Percentiles rank a stretch among this genome's conserved stretches.
phyloP scores from a whole-genome alignment of 2,797 vertebrate species.

The Salmo trutta region DNA sequence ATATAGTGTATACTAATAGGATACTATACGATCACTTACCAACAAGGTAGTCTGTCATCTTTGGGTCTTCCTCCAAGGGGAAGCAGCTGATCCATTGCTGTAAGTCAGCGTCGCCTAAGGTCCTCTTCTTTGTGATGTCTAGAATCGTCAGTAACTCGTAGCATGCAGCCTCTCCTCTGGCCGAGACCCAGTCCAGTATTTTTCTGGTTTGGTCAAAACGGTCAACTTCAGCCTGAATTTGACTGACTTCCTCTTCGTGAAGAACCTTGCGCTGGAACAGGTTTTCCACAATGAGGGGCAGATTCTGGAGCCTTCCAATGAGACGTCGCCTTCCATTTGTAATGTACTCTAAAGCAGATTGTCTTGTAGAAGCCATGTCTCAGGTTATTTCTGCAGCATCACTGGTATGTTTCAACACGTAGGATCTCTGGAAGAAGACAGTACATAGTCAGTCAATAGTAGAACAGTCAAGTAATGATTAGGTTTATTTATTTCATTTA shows the following conservation, averaged over 20 bases:
- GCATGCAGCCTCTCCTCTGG: constrained; percentile 36
- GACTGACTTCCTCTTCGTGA: constrained; percentile 18
- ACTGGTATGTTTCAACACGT: not conserved
- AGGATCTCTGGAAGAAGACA: not conserved
- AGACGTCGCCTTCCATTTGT: not conserved
- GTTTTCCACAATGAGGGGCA: constrained; percentile 40
- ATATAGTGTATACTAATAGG: too few species aligned
- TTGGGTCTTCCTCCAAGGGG: not conserved
- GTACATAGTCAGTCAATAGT: not conserved
- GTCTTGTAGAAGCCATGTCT: constrained; percentile 40
- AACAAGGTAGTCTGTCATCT: not conserved
- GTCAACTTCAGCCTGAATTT: constrained; percentile 1
- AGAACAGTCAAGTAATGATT: not conserved
- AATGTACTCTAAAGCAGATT: constrained; percentile 26
- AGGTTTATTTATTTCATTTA: too few species aligned
- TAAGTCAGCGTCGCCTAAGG: not conserved
- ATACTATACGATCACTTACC: not conserved
- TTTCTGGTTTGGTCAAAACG: constrained; percentile 15
- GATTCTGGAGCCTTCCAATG: not conserved
- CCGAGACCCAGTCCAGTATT: constrained; percentile 27
- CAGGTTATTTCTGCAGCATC: not conserved
- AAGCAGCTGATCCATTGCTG: not conserved
- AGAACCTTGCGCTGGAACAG: constrained; percentile 22
- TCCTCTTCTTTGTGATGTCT: constrained; percentile 27
- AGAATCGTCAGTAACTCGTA: constrained; percentile 44